Conservation (phyloP, 2,797 vertebrate genomes). For the Lithobates pipiens region DNA sequence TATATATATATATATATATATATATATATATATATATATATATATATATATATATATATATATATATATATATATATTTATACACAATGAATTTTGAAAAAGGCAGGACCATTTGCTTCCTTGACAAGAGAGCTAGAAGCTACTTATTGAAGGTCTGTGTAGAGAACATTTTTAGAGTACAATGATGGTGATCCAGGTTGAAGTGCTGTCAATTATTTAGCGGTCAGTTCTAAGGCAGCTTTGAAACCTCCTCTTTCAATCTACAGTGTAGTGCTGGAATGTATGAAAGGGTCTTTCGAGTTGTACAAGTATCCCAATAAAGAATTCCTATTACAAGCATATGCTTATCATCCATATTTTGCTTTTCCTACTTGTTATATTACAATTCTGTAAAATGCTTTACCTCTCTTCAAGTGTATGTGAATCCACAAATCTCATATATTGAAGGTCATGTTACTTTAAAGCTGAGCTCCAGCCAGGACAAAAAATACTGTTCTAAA, state of each 20-base stretch:
- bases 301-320: not conserved
- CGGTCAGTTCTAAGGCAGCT: slow-evolving; percentile 55
- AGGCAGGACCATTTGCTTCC: not conserved
- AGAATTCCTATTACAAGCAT: not conserved
- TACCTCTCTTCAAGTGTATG: too few relatives aligned
- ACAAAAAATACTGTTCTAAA: too few relatives aligned
- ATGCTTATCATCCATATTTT: too few relatives aligned
- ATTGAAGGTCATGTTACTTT: too few relatives aligned
- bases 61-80: not conserved
- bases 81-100: not conserved
- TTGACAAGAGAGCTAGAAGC: slow-evolving; percentile 26
- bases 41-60: not conserved
- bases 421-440: too few relatives aligned
- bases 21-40: not conserved
- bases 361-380: too few relatives aligned
- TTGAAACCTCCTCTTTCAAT: slow-evolving; percentile 32
- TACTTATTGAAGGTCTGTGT: slow-evolving; percentile 23
- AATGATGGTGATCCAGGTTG: slow-evolving; percentile 45
- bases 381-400: too few relatives aligned
- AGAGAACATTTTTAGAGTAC: slow-evolving; percentile 50
- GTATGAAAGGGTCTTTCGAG: not conserved
- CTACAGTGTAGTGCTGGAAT: not conserved
- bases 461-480: too few relatives aligned
- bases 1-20: not conserved
- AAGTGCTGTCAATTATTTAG: slow-evolving; percentile 51